Percentiles rank a stretch among this genome's conserved stretches.
Conservation (phyloP, 2,797 vertebrate species). For the Eospalax fontanierii region DNA sequence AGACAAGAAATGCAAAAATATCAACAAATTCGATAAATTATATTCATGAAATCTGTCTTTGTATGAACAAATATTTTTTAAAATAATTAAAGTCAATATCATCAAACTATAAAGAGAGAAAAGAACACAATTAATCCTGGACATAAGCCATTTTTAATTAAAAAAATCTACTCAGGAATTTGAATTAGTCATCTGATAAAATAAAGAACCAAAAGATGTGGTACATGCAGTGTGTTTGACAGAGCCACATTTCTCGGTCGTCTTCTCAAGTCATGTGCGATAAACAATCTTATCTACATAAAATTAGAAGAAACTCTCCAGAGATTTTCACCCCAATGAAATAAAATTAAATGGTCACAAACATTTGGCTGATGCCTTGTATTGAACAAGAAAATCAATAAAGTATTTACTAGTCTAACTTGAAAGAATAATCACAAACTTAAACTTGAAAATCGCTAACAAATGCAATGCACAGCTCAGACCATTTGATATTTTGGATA, state of each 20-base stretch:
- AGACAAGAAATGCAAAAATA: slow-evolving; percentile 82
- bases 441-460: neutral
- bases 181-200: slow-evolving; percentile 33
- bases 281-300: neutral
- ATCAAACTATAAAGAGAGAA: slow-evolving; percentile 36
- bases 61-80: slow-evolving; percentile 71
- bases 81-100: slow-evolving; percentile 44
- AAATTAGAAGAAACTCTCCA: slow-evolving; percentile 11
- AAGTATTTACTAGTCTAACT: neutral
- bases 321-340: neutral
- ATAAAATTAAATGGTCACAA: slow-evolving; percentile 7
- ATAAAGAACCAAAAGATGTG: neutral
- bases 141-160: slow-evolving; percentile 45
- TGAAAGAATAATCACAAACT: neutral
- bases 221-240: neutral
- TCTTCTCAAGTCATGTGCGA: neutral
- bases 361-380: neutral
- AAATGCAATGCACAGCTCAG: neutral
- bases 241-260: neutral
- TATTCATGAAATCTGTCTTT: slow-evolving; percentile 70
- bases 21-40: slow-evolving; percentile 76
- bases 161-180: slow-evolving; percentile 70
- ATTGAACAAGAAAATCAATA: slow-evolving; percentile 5
- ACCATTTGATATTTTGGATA: neutral
- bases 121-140: slow-evolving; percentile 68